These are phyloP conservation scores for Napeogenes sylphis DNA, from an alignment of 2,888 invertebrate genomes.

Conservation along the genomic window DNA sequence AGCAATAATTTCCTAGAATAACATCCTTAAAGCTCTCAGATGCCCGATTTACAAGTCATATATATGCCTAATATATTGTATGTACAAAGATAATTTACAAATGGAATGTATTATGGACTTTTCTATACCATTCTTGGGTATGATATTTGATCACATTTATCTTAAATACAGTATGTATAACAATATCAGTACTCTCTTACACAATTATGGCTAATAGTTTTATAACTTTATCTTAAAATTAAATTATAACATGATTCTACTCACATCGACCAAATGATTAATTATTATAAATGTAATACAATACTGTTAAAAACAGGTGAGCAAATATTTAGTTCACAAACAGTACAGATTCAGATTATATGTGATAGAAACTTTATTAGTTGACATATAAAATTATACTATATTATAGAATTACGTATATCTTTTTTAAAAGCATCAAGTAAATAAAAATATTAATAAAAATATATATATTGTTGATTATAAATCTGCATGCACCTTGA, in stretches of 20 bases:
- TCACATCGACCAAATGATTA: conserved; percentile 50
- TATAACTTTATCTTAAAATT: conserved; percentile 31
- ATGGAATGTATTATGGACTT: conserved; percentile 75
- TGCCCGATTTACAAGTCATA: conserved; percentile 41
- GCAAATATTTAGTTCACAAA: conserved; percentile 40
- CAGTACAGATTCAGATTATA: background rate
- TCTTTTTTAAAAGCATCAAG: too few species aligned
- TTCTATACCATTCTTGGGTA: conserved; percentile 53
- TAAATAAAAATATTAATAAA: too few species aligned
- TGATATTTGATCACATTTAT: conserved; percentile 47
- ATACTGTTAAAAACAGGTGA: conserved; percentile 61
- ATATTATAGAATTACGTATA: too few species aligned
- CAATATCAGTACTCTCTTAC: conserved; percentile 73
- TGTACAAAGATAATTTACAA: conserved; percentile 63
- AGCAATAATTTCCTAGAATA: conserved; percentile 66
- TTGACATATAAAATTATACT: background rate
- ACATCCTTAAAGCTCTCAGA: conserved; percentile 68
- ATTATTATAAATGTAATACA: conserved; percentile 53
- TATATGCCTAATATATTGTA: conserved; percentile 45
- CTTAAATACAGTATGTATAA: conserved; percentile 45
- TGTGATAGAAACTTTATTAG: background rate
- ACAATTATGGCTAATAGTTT: conserved; percentile 36
- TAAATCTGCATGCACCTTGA: too few species aligned
- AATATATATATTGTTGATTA: too few species aligned
- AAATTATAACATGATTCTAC: conserved; percentile 43